These are phyloP conservation scores for Melanotaenia pygmaea DNA, from an alignment of 2,797 vertebrate genomes.

Conservation along the genomic window DNA sequence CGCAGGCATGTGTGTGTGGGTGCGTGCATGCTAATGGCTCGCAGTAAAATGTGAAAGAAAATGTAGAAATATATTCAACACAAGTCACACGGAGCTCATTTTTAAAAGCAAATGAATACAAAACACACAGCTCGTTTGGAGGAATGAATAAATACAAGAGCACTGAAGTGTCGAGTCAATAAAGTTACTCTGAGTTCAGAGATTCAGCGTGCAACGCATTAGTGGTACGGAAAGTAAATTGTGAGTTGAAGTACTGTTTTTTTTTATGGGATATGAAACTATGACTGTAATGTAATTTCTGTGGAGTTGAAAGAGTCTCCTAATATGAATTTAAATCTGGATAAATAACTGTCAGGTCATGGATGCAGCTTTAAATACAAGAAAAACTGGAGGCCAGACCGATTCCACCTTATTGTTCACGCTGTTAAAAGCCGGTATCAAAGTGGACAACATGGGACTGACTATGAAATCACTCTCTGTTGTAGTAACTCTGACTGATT, in stretches of 20 bases:
- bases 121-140: slow-evolving; percentile 28
- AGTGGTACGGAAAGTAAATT: neutral
- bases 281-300: neutral
- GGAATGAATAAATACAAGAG: slow-evolving; percentile 32
- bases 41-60: slow-evolving; percentile 57
- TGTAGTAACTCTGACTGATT: slow-evolving; percentile 3
- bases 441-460: neutral
- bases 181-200: slow-evolving; percentile 13
- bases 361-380: slow-evolving; percentile 20
- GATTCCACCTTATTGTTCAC: neutral
- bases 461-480: neutral
- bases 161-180: slow-evolving; percentile 31
- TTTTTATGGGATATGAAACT: slow-evolving; percentile 2
- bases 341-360: slow-evolving; percentile 2
- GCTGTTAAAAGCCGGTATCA: neutral
- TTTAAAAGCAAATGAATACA: slow-evolving; percentile 32
- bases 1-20: slow-evolving; percentile 12
- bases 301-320: slow-evolving; percentile 9
- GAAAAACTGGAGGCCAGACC: neutral
- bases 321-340: slow-evolving; percentile 16
- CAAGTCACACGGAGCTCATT: slow-evolving; percentile 33
- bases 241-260: slow-evolving; percentile 8
- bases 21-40: slow-evolving; percentile 39
- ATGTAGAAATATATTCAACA: slow-evolving; percentile 37
- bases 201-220: slow-evolving; percentile 11